Evolutionary conservation across 2,797 vertebrate species (phyloP).

Genomic region (Ceyx erithaca): DNA sequence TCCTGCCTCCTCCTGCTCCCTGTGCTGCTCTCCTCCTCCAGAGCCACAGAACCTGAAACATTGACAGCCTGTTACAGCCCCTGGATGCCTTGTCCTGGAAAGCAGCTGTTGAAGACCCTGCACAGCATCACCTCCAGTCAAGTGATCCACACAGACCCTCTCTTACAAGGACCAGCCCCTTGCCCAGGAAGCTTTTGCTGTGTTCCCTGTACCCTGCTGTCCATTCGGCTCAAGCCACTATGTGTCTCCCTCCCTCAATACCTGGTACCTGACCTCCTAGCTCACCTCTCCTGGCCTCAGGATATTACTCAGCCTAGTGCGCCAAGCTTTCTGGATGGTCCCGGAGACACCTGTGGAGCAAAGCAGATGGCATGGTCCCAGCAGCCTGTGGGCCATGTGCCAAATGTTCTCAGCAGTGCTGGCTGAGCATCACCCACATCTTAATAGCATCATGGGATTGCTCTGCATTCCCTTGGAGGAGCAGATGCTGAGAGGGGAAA

Average conservation of each 20-base stretch:
- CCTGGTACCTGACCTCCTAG: not conserved
- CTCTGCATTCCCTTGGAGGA: not conserved
- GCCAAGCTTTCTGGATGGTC: not conserved
- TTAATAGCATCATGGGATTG: not conserved
- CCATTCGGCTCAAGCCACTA: not conserved
- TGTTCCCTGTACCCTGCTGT: not conserved
- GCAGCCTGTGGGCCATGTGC: not conserved
- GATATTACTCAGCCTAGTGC: not conserved
- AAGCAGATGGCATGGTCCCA: not conserved
- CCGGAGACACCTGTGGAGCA: not conserved
- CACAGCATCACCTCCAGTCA: not conserved
- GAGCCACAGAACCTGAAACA: not conserved
- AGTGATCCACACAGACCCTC: rapidly evolving
- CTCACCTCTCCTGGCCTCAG: not conserved
- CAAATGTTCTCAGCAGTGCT: not conserved
- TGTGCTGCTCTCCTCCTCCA: rapidly evolving
- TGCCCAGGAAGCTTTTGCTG: not conserved
- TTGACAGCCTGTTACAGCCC: not conserved
- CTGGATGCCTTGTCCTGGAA: not conserved
- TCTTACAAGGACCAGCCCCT: not conserved
- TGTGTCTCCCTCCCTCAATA: not conserved
- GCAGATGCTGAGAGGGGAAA: not conserved
- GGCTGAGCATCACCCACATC: not conserved
- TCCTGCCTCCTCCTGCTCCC: not conserved
- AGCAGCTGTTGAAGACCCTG: not conserved